A percentile compares a stretch with the other conserved stretches of the same genome.
phyloP scores from a whole-genome alignment of 1,140 invertebrate genomes.

The Drosophila lacteicornis region DNA sequence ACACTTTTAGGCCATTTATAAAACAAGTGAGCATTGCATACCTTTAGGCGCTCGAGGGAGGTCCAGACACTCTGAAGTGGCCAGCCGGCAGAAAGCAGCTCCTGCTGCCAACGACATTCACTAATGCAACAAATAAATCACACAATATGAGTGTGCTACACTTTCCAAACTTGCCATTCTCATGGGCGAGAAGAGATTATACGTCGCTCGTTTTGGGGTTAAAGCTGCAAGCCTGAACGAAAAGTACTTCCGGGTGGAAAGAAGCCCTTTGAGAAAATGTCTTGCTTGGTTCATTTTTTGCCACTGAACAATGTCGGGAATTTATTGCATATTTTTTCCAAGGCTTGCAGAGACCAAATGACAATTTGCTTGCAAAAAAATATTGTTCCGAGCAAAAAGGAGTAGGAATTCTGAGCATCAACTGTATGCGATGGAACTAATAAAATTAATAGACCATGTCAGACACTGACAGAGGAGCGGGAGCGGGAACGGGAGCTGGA shows the following conservation, averaged over 20 bases:
- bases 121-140: slow-evolving; percentile 75
- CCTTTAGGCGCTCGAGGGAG: slow-evolving; percentile 27
- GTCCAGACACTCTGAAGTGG: slow-evolving; percentile 47
- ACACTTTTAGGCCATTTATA: slow-evolving; percentile 47
- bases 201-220: slow-evolving; percentile 1
- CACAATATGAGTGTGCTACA: slow-evolving; percentile 26
- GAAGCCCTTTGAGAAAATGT: slow-evolving; percentile 1
- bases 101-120: slow-evolving; percentile 42
- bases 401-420: slow-evolving; percentile 7
- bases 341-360: slow-evolving; percentile 14
- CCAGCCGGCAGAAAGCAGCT: slow-evolving; percentile 14
- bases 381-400: not conserved
- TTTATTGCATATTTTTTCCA: slow-evolving; percentile 44
- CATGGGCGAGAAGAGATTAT: slow-evolving; percentile 5
- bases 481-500: slow-evolving; percentile 1
- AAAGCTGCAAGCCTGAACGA: slow-evolving; percentile 10
- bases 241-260: not conserved
- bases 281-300: slow-evolving; percentile 19
- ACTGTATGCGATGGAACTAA: slow-evolving; percentile 47
- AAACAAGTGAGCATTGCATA: slow-evolving; percentile 47
- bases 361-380: slow-evolving; percentile 33
- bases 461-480: slow-evolving; percentile 13
- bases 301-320: slow-evolving; percentile 7
- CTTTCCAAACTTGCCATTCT: slow-evolving; percentile 12
- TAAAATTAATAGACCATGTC: slow-evolving; percentile 74